phyloP scores from a whole-genome alignment of 2,113 vertebrate species.

The Siniperca knerii region DNA sequence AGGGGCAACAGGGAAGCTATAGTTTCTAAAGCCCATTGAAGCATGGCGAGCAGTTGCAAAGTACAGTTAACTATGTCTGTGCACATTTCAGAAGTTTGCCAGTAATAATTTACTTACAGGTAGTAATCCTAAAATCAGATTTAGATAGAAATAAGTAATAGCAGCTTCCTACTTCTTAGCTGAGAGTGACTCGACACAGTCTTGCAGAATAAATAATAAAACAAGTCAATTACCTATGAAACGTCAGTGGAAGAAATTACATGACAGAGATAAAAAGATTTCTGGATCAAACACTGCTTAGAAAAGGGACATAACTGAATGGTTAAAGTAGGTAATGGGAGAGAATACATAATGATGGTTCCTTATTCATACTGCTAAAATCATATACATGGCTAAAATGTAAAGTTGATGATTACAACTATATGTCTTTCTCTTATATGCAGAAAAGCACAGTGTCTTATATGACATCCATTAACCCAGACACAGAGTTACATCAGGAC shows the following conservation, averaged over 20 bases:
- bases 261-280: not conserved
- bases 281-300: not conserved
- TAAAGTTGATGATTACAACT: slow-evolving; percentile 17
- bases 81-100: slow-evolving; percentile 84
- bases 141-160: slow-evolving; percentile 87
- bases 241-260: not conserved
- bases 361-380: slow-evolving; percentile 45
- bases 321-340: not conserved
- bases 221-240: not conserved
- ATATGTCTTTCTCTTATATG: slow-evolving; percentile 14
- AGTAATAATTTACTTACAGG: slow-evolving; percentile 92
- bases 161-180: slow-evolving; percentile 87
- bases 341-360: not conserved
- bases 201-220: not conserved
- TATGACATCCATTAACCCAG: slow-evolving; percentile 65
- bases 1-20: slow-evolving; percentile 26
- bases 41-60: slow-evolving; percentile 58
- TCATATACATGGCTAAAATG: slow-evolving; percentile 16
- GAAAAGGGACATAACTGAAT: slow-evolving; percentile 7
- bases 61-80: slow-evolving; percentile 61
- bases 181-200: slow-evolving; percentile 84
- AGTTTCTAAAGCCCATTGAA: slow-evolving; percentile 63
- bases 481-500: slow-evolving; percentile 55
- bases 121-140: slow-evolving; percentile 93
- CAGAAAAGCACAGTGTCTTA: slow-evolving; percentile 52